Evolutionary conservation across 2,113 vertebrate species (phyloP), one percentile per base, ranked within the genome.

Genomic region (Gorsachius goisagi): DNA sequence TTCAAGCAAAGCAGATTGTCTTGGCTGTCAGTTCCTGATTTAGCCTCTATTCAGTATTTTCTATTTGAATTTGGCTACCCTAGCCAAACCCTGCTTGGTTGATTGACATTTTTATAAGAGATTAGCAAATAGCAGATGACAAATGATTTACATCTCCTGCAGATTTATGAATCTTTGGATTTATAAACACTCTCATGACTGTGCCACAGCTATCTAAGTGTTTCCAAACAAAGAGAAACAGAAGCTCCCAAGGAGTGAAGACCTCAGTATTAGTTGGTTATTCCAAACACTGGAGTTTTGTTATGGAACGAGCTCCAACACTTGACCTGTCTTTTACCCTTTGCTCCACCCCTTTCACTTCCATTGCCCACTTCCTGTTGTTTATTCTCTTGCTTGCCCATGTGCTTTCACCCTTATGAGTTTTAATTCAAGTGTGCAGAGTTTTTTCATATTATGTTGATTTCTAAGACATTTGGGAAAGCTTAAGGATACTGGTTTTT

Each of bases 51-150:
- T 93, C 85, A 72, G 59, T 85, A 44, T 80, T 90, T 89, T 59
- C 75, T 84, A 35, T 69, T 78, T 92, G 52, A 87, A 89, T 93
- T 75, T 92, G 88, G 63, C 69, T 95, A 55, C 22, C 20, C 35
- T 45, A 90, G 66, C 56, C 76, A 96, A 94, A 78, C 49, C 62
- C 60, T 75, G 47, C 53, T 85, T 55, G 69, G 53, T 94, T 96
- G 89, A 97, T 50, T 97, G 94, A 64, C 86, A 50, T 81, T 95
- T 96, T 96, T 89, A 72, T 63, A 86, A 82, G 58, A 76, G 28
- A 91, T 14, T 60, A 64, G 39, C 64, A 94, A 95, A 92, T 82
- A 95, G 69, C 92, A 94, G 86, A 95, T 95, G 86, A 96, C 77
- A 96, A 94, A 89, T 94, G 1, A 93, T 88, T 77, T 90, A 53